Evolutionary conservation across 2,888 invertebrate genomes (phyloP), one percentile per base, ranked within the genome.

Genomic region (Linnaemya tessellans): DNA sequence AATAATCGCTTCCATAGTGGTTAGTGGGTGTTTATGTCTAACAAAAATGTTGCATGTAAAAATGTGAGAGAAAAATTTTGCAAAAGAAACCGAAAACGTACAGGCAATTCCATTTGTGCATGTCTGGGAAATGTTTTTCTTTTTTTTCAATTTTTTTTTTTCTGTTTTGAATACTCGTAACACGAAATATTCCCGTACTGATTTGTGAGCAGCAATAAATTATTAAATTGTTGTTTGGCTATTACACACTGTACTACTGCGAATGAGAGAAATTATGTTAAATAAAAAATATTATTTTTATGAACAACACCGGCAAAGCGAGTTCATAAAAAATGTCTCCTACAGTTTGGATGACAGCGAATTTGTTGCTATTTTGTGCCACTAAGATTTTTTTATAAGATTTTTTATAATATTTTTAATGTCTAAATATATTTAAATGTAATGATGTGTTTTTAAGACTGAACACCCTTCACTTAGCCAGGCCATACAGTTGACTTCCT

Each of bases 21-120:
- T 70, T 54, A 18, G 49, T 60, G 49, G 78, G 22, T 70, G 68
- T 70, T 62, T 56, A 70, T 51, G 51, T 62, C 20, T 62, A 11
- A 20, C 41, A 51, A 79, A 79, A 64, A 38, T 71, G 43, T 79
- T 79, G 64, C 79, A 79, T 64, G 70, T 46, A 79, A 79, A 71
- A 79, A 51, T 70, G 49, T 35, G 13, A 49, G 35, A n/a, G 38
- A 78, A 78, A 68, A 67, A 60, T 3, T n/a, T 49, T 18, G 49
- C 20, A 78, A 78, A 71, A 41, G n/a, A 79, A 79, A 79, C 25
- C 9, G 35, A 62, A 71, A 71, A 64, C 15, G n/a, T 35, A 35
- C n/a, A 30, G 30, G 30, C 30, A 30, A 30, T 30, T 30, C 30
- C 30, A 5, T 58, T 18, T 18, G 58, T 78, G 54, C 70, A 62